phyloP scores from a whole-genome alignment of 2,797 vertebrate genomes.

The Gadopsis bispinosus region DNA sequence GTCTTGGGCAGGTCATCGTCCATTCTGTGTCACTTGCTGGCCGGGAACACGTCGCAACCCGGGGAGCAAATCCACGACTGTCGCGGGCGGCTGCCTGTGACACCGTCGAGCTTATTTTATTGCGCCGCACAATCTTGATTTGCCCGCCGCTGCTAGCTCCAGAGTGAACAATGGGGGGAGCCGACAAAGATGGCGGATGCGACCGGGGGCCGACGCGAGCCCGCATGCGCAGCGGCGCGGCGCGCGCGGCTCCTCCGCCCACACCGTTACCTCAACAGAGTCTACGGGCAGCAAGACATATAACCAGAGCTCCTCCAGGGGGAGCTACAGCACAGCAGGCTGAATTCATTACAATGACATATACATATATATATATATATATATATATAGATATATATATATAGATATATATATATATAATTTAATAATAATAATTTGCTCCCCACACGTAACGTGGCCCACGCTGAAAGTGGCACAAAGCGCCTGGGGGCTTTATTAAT shows the following conservation, averaged over 20 bases:
- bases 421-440: background rate
- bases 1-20: slow-evolving; percentile 86
- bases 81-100: slow-evolving; percentile 67
- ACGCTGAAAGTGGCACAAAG: background rate
- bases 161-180: slow-evolving; percentile 83
- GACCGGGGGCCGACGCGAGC: slow-evolving; percentile 66
- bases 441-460: background rate
- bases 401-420: no score
- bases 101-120: slow-evolving; percentile 55
- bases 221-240: slow-evolving; percentile 68
- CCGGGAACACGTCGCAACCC: slow-evolving; percentile 80
- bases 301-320: no score
- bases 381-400: no score
- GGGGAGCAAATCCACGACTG: slow-evolving; percentile 79
- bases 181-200: slow-evolving; percentile 83
- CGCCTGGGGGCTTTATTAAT: background rate
- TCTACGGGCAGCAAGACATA: no score
- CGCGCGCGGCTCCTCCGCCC: no score
- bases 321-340: no score
- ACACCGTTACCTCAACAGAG: no score
- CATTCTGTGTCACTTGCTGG: slow-evolving; percentile 77
- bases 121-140: slow-evolving; percentile 61
- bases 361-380: no score
- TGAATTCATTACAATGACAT: no score
- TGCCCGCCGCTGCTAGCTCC: slow-evolving; percentile 73